Base-by-base conservation (phyloP, 2,888 invertebrate species). In the Aphodius sticticus region DNA sequence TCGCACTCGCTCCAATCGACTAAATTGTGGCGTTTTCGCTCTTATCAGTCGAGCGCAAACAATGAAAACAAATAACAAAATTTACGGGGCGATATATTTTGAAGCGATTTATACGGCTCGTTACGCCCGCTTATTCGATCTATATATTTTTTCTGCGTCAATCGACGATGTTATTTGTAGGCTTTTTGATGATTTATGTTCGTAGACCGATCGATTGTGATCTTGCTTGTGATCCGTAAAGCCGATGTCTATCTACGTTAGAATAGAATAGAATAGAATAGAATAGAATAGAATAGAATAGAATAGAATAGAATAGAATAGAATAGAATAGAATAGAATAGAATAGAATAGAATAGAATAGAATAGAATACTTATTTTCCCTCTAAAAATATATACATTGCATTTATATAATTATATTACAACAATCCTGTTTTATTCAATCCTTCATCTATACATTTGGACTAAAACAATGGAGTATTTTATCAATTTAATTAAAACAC, bases 1-100 rank as follows among this genome's bases (percentile, higher is more conserved):
- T 53, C 53, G 53, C 53, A 53, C 53, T 53, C 53, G 53, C 53
- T 53, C 53, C 53, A 53, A 53, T 53, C 53, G 53, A 53, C 53
- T 53, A 53, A 53, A 53, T 53, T 53, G 53, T 53, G 53, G 53
- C 53, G 3, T 53, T 53, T 53, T 53, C 53, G 53, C 53, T 53
- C 53, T 53, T 53, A 53, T 53, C 53, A 53, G 53, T 53, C 53
- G 53, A 5, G 53, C 53, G 53, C 53, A 53, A 53, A 53, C 53
- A 53, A 53, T 53, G 53, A 53, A 53, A 53, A 53, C 53, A 53
- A 53, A 53, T 53, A 53, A 53, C 53, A 53, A 53, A 53, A 53
- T 53, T 53, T 53, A 53, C 53, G 53, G 53, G 53, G 53, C 53
- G 53, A 53, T 53, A 53, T 53, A 53, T 53, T 53, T 53, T 53